Conservation (phyloP, 1,140 invertebrate species). For the Drosophila gunungcola region DNA sequence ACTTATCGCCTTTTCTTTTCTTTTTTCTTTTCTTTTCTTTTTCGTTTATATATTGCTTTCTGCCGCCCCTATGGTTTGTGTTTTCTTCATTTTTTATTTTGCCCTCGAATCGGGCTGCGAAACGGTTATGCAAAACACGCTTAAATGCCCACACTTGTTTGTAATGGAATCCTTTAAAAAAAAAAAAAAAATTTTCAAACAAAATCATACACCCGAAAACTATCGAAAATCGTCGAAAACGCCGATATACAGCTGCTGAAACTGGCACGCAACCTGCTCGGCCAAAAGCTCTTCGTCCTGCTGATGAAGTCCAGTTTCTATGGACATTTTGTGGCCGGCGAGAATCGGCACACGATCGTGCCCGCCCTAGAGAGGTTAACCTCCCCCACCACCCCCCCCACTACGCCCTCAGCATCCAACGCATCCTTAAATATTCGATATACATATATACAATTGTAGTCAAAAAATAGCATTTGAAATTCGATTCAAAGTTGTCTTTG, state of each 20-base stretch:
- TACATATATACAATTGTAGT: not conserved
- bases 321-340: constrained; percentile 99
- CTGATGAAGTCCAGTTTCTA: constrained; percentile 98
- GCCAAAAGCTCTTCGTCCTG: constrained; percentile 93
- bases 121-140: constrained; percentile 44
- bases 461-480: not conserved
- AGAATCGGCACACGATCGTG: constrained; percentile 94
- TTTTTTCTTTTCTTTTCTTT: constrained; percentile 23
- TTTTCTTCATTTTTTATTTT: constrained; percentile 33
- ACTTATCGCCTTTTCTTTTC: constrained; percentile 63
- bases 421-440: constrained; percentile 16
- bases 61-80: constrained; percentile 32
- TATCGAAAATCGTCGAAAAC: constrained; percentile 14
- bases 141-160: constrained; percentile 34
- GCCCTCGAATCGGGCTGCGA: constrained; percentile 18
- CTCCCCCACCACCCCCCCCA: too few species aligned
- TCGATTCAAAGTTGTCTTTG: too few species aligned
- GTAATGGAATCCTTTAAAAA: constrained; percentile 14
- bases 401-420: constrained; percentile 4
- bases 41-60: constrained; percentile 43
- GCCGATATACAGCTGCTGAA: constrained; percentile 92
- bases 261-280: constrained; percentile 91
- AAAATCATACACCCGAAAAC: constrained; percentile 7
- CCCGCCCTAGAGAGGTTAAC: constrained; percentile 90
- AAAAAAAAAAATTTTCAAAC: not conserved